Conservation (phyloP, 2,797 vertebrate species). For the Myotis myotis region DNA sequence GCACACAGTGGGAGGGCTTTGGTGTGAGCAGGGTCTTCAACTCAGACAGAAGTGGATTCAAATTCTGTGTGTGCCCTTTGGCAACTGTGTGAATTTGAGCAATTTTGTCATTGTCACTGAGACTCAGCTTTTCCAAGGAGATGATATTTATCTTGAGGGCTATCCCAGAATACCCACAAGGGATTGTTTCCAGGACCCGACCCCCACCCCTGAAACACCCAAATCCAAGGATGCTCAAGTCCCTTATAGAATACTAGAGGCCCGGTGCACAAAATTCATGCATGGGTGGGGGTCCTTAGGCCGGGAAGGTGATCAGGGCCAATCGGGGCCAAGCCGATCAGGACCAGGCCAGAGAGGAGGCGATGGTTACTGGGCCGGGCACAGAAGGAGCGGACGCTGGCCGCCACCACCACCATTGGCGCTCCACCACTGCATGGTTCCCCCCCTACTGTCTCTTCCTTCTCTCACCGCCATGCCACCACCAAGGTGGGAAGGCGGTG, state of each 20-base stretch:
- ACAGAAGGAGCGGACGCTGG: too few species aligned
- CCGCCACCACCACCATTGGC: too few species aligned
- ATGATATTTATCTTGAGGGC: not conserved
- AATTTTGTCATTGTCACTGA: not conserved
- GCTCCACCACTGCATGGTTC: too few species aligned
- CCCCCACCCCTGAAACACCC: not conserved
- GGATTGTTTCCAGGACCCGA: not conserved
- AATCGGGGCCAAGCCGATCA: too few species aligned
- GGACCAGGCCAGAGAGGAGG: too few species aligned
- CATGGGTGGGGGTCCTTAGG: too few species aligned
- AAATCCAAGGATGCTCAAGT: not conserved
- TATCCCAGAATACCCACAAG: not conserved
- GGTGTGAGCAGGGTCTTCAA: not conserved
- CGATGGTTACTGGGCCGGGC: too few species aligned
- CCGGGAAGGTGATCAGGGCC: too few species aligned
- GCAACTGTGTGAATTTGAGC: not conserved
- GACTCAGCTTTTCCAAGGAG: not conserved
- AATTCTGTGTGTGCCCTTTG: not conserved
- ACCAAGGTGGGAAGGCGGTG: too few species aligned
- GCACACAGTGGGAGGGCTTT: accelerated
- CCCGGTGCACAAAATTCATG: accelerated
- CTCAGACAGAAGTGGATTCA: not conserved
- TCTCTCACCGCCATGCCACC: too few species aligned
- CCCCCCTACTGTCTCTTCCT: too few species aligned
- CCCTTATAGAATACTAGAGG: not conserved